Evolutionary conservation across 2,888 invertebrate species (phyloP), one percentile per base, ranked within the genome.

Genomic region (Physocephala rufipes): DNA sequence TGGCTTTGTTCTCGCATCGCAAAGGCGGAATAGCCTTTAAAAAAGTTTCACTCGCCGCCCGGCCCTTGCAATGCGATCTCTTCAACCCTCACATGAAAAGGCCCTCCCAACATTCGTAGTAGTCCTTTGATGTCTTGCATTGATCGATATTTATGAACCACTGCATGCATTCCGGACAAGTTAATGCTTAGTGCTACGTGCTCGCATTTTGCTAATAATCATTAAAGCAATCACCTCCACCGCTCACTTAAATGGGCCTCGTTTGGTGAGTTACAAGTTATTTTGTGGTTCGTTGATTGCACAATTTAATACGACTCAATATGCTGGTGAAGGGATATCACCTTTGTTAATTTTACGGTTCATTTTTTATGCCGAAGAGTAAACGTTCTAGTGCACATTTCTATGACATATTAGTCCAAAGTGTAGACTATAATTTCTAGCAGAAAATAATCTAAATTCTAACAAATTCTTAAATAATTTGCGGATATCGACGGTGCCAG

Each of bases 121-220:
- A 16, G 49, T 15, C 28, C 19, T 65, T 65, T 49, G 51, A 49
- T 30, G 51, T 65, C 30, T 16, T n/a, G n/a, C 58, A 58, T 45
- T 58, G 43, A 43, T 24, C 16, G 49, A 26, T 62, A 62, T 68
- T 68, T 68, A 68, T 68, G 68, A 51, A 49, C 51, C 19, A 67
- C 61, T 36, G 68, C 68, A 49, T 62, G 62, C 62, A 68, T 62
- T 68, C 62, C 36, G 68, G 68, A 61, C 61, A 68, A 68, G 61
- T 68, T 68, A 62, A 49, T 67, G 67, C 30, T 43, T 26, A 28
- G 43, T 26, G 58, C 24, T 55, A 49, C 49, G 68, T 68, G 68
- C 51, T 49, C 49, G 68, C 61, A 68, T 47, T 68, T 51, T 12
- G 49, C 68, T 68, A 68, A 68, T 68, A 68, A 68, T 68, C 68